Evolutionary conservation across 2,113 vertebrate genomes (phyloP), one percentile per base, ranked within the genome.

Genomic region (Myiopsitta monachus): DNA sequence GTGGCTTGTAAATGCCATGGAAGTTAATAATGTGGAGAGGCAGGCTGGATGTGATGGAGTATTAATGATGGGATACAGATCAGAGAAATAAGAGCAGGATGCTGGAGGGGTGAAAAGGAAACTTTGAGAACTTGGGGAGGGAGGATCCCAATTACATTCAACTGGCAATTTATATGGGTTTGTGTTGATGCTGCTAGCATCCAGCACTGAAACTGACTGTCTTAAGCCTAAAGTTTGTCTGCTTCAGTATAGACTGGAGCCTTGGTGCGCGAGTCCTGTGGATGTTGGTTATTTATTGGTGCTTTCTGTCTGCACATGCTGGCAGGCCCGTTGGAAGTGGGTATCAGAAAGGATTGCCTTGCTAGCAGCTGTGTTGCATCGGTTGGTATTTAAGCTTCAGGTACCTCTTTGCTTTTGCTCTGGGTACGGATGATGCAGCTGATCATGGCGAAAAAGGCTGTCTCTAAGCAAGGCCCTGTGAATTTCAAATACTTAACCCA

Each of bases 261-360:
- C 41, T 49, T 24, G 41, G 2, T 1, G 5, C 2, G 6, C 33
- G 52, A 47, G 14, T 88, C 36, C 49, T 80, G 12, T 39, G n/a
- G 36, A 5, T 57, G 4, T 26, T 74, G 39, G 13, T 66, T 66
- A n/a, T 66, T 44, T 22, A 6, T 10, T 74, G 33, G 10, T 73
- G 39, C 41, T 59, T 16, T 84, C 7, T 52, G 1, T 43, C 19
- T 57, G 27, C 47, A 6, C 0, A 0, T 30, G 63, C 11, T 12
- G 14, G 27, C 10, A 7, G 59, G 13, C 47, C 16, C 0, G 0
- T 17, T 76, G 15, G 18, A 68, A 52, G 9, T n/a, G 17, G 23
- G 11, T 70, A 6, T 47, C 17, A 27, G 80, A 59, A 87, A 23
- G 9, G 0, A 72, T 14, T 39, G 21, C 38, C 43, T 81, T 66